Evolutionary conservation across 2,113 vertebrate genomes (phyloP).

Genomic region (Boulengeromyrus knoepffleri): DNA sequence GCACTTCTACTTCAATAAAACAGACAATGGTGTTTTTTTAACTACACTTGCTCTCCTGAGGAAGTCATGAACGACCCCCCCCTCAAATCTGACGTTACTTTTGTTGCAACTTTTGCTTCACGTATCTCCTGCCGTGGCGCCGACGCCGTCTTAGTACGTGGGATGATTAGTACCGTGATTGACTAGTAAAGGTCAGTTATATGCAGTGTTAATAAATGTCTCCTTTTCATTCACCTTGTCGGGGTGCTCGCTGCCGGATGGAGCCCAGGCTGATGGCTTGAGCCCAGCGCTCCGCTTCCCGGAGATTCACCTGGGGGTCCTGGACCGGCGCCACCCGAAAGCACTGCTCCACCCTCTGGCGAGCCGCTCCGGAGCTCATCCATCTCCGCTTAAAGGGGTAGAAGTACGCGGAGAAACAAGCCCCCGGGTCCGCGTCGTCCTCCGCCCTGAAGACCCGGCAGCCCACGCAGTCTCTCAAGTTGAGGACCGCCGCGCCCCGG

Average conservation of each 20-base stretch:
- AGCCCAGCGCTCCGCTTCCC: conserved; percentile 61
- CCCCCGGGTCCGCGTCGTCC: conserved; percentile 43
- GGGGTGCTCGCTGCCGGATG: conserved; percentile 26
- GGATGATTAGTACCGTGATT: neutral
- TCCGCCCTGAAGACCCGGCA: conserved; percentile 44
- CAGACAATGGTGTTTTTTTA: neutral
- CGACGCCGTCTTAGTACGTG: neutral
- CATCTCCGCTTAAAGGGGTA: conserved; percentile 53
- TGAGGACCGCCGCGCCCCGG: conserved; percentile 44
- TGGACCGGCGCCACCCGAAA: conserved; percentile 46
- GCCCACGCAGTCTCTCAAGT: conserved; percentile 56
- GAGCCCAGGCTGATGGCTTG: conserved; percentile 45
- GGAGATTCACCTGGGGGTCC: conserved; percentile 51
- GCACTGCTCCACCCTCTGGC: conserved; percentile 52
- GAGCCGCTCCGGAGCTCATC: conserved; percentile 42
- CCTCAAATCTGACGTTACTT: neutral
- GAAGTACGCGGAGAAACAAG: conserved; percentile 50
- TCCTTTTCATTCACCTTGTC: conserved; percentile 47
- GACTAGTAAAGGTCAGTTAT: neutral
- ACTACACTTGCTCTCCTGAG: neutral
- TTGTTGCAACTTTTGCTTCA: neutral
- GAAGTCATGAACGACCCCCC: neutral
- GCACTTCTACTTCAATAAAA: neutral
- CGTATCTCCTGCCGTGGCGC: neutral
- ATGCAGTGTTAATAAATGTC: neutral